Conservation (phyloP, 2,888 invertebrate genomes). For the Morpho helenor region DNA sequence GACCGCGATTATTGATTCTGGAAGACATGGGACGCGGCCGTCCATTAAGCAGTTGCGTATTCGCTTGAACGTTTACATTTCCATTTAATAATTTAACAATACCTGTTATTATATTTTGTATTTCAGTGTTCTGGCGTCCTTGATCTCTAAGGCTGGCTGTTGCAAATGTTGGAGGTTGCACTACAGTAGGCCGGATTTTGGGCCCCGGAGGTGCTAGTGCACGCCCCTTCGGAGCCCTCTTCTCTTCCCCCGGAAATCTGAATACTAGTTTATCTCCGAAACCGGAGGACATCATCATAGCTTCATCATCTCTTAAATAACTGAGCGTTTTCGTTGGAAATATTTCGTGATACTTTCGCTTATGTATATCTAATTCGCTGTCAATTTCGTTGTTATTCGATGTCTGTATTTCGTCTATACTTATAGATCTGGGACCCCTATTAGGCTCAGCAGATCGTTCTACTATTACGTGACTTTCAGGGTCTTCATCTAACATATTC, state of each 20-base stretch:
- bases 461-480: conserved; percentile 63
- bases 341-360: conserved; percentile 73
- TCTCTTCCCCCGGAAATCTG: conserved; percentile 86
- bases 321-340: conserved; percentile 77
- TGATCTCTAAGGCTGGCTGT: conserved; percentile 69
- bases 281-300: conserved; percentile 56
- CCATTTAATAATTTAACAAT: conserved; percentile 93
- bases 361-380: conserved; percentile 75
- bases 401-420: conserved; percentile 70
- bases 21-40: conserved; percentile 85
- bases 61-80: conserved; percentile 91
- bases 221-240: conserved; percentile 86
- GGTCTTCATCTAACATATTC: conserved; percentile 34
- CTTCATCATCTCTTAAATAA: conserved; percentile 52
- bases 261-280: conserved; percentile 67
- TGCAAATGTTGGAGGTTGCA: conserved; percentile 76
- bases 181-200: conserved; percentile 78
- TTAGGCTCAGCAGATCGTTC: conserved; percentile 77
- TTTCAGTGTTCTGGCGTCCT: conserved; percentile 80
- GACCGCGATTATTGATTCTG: conserved; percentile 93
- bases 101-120: conserved; percentile 94
- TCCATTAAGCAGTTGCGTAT: conserved; percentile 79
- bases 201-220: conserved; percentile 83
- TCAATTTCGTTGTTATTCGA: conserved; percentile 80
- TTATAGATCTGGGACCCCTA: conserved; percentile 72